phyloP scores from a whole-genome alignment of 2,888 invertebrate species.

The Chloroclystis v-ata region DNA sequence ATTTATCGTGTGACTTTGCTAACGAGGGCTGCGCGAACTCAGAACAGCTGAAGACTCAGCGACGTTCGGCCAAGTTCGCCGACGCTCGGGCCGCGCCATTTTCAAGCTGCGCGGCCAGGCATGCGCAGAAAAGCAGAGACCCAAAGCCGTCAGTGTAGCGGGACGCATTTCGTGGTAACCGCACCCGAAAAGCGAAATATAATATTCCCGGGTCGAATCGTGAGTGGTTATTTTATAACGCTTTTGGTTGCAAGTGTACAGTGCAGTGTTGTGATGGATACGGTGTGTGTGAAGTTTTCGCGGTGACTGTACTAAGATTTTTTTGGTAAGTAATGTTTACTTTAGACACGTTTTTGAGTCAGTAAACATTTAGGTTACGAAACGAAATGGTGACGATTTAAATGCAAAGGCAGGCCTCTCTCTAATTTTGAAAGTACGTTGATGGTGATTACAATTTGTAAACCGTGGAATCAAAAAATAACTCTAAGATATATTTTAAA shows the following conservation, averaged over 20 bases:
- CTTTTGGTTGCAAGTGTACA: slow-evolving; percentile 39
- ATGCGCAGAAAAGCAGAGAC: slow-evolving; percentile 60
- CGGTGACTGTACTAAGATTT: slow-evolving; percentile 47
- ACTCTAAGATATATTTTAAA: no score
- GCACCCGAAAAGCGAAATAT: slow-evolving; percentile 43
- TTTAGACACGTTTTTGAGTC: slow-evolving; percentile 1
- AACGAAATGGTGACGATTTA: background rate
- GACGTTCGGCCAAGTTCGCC: slow-evolving; percentile 45
- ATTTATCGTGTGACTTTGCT: slow-evolving; percentile 65
- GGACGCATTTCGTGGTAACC: slow-evolving; percentile 53
- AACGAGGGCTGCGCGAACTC: slow-evolving; percentile 57
- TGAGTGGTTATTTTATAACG: slow-evolving; percentile 27
- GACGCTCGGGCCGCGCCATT: slow-evolving; percentile 48
- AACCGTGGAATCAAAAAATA: no score
- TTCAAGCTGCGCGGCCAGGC: slow-evolving; percentile 61
- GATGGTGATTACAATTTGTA: no score
- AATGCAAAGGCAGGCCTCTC: background rate
- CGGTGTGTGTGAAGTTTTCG: slow-evolving; percentile 41
- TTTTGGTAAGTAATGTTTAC: slow-evolving; percentile 48
- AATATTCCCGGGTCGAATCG: slow-evolving; percentile 30
- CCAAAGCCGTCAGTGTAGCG: slow-evolving; percentile 61
- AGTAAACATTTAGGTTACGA: background rate
- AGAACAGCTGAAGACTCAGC: slow-evolving; percentile 56
- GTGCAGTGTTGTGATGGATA: slow-evolving; percentile 39
- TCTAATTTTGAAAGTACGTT: no score